Percentiles rank a stretch among this genome's conserved stretches.
Evolutionary conservation across 2,888 invertebrate species (phyloP).

Genomic region (Branchellion lobata): DNA sequence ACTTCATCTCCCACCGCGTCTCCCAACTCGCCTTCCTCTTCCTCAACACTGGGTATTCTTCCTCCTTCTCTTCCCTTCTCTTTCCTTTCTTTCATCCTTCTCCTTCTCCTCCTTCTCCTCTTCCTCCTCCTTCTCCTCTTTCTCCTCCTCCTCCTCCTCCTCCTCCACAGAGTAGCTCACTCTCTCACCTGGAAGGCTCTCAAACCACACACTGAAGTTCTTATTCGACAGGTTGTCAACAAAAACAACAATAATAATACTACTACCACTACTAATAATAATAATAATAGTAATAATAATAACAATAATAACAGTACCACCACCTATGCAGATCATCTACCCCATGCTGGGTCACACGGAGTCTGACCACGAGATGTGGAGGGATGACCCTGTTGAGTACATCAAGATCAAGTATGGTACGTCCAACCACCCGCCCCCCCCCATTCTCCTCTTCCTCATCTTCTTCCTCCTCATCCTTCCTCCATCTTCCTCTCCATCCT

Average conservation of each 20-base stretch:
- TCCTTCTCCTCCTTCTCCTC: constrained; percentile 68
- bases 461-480: too few relatives aligned
- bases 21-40: constrained; percentile 90
- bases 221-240: background rate
- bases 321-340: constrained; percentile 89
- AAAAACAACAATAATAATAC: background rate
- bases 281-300: too few relatives aligned
- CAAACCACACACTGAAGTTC: constrained; percentile 77
- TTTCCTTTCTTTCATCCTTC: constrained; percentile 86
- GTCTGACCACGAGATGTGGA: constrained; percentile 92
- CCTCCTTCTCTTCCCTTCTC: constrained; percentile 83
- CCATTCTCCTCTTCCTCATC: too few relatives aligned
- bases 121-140: constrained; percentile 88
- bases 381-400: constrained; percentile 92
- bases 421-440: too few relatives aligned
- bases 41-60: constrained; percentile 62
- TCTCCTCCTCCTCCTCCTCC: constrained; percentile 86
- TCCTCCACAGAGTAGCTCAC: constrained; percentile 73
- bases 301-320: too few relatives aligned
- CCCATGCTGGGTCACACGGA: constrained; percentile 93
- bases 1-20: constrained; percentile 85
- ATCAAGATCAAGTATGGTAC: constrained; percentile 94
- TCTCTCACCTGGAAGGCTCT: constrained; percentile 92
- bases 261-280: background rate
- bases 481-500: too few relatives aligned